Percentiles rank a stretch among this genome's conserved stretches.
Conservation (phyloP, 2,888 invertebrate species). For the Synanthedon myopaeformis region DNA sequence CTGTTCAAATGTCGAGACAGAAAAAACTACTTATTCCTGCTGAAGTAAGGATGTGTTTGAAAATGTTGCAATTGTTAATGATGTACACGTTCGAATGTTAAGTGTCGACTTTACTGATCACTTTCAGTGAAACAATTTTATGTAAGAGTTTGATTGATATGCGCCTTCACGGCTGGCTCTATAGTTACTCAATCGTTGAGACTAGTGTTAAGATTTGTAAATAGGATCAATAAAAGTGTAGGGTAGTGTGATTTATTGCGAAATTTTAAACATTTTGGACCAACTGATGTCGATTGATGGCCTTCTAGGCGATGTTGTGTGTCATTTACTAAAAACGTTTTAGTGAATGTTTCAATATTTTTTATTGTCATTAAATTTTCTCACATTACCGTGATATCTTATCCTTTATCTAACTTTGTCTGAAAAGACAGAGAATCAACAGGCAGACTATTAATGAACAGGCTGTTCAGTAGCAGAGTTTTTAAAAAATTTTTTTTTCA, state of each 20-base stretch:
- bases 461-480: no score
- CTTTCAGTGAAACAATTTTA: background rate
- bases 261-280: conserved; percentile 40
- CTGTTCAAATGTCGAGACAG: background rate
- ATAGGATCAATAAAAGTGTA: conserved; percentile 2
- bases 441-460: no score
- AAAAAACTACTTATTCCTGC: background rate
- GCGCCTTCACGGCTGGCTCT: conserved; percentile 5
- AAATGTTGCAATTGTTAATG: background rate
- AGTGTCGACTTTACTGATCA: background rate
- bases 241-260: background rate
- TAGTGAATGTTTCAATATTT: no score
- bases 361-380: no score
- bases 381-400: no score
- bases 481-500: no score
- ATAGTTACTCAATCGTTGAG: background rate
- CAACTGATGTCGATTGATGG: conserved; percentile 56
- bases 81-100: background rate
- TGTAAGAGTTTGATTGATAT: background rate
- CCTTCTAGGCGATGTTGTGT: conserved; percentile 8
- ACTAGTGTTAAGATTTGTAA: conserved; percentile 3
- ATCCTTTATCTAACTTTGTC: no score
- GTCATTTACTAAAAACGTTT: no score
- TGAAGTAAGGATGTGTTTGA: background rate
- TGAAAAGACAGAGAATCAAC: no score